Evolutionary conservation across 1,140 invertebrate species (phyloP).

Genomic region (Heliconius hewitsoni): DNA sequence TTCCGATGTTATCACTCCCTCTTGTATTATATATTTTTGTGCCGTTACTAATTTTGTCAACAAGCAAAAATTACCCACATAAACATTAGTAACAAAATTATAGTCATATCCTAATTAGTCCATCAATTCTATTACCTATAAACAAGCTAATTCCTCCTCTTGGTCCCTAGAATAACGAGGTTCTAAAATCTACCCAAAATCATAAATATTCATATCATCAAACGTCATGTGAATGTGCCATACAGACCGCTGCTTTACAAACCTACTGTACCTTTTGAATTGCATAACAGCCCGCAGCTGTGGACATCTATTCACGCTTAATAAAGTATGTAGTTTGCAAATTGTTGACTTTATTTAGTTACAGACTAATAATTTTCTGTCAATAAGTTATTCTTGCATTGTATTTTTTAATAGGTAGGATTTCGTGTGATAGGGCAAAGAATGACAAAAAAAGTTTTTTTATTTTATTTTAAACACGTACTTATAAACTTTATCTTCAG

Average conservation of each 20-base stretch:
- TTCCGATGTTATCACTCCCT: too few relatives aligned
- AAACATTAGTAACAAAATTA: too few relatives aligned
- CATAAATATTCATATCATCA: conserved; percentile 9
- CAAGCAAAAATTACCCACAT: too few relatives aligned
- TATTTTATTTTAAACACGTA: too few relatives aligned
- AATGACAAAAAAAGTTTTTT: too few relatives aligned
- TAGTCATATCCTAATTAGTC: not conserved
- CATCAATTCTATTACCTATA: not conserved
- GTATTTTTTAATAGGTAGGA: too few relatives aligned
- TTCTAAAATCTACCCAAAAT: not conserved
- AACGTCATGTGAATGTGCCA: conserved; percentile 2
- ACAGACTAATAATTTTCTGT: not conserved
- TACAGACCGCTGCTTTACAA: conserved; percentile 8
- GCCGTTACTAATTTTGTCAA: too few relatives aligned
- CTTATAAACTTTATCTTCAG: too few relatives aligned
- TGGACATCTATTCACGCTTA: not conserved
- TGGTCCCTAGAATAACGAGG: not conserved
- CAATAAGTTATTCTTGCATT: too few relatives aligned
- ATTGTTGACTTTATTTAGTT: not conserved
- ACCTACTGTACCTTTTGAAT: conserved; percentile 3
- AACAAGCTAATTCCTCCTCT: not conserved
- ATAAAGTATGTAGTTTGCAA: not conserved
- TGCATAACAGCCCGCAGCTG: conserved; percentile 1
- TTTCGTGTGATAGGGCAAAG: too few relatives aligned
- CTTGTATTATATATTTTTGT: too few relatives aligned